Evolutionary conservation across 2,797 vertebrate genomes (phyloP).

Genomic region (Coendou prehensilis): DNA sequence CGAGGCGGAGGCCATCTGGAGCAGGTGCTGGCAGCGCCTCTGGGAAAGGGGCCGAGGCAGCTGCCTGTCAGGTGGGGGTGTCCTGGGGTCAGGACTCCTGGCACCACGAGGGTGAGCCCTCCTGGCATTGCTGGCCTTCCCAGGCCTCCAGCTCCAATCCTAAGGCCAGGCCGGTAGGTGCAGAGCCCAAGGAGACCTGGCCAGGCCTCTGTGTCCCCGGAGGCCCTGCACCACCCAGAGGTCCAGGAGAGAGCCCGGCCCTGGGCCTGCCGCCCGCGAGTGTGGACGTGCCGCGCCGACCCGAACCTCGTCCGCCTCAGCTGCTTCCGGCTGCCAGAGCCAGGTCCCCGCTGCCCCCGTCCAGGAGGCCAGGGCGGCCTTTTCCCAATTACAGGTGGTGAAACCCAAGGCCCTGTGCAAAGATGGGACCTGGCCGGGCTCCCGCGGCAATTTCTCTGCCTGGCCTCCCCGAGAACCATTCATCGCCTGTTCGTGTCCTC

Average conservation of each 20-base stretch:
- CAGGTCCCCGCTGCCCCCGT: background rate
- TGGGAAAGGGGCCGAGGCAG: conserved; percentile 79
- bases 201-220: background rate
- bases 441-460: conserved; percentile 66
- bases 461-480: conserved; percentile 51
- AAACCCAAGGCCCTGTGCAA: conserved; percentile 63
- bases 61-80: conserved; percentile 79
- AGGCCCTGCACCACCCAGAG: background rate
- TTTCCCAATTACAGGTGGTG: conserved; percentile 76
- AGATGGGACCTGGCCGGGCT: conserved; percentile 67
- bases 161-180: conserved; percentile 3
- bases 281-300: background rate
- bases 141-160: background rate
- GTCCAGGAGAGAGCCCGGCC: background rate
- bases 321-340: conserved; percentile 44
- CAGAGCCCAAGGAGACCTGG: background rate
- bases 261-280: background rate
- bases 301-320: conserved; percentile 17
- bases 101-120: conserved; percentile 62
- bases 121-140: conserved; percentile 70
- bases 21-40: conserved; percentile 81
- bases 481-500: conserved; percentile 75
- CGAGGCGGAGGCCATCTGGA: conserved; percentile 76
- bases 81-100: conserved; percentile 70
- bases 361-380: conserved; percentile 13